Evolutionary conservation across 2,113 vertebrate genomes (phyloP), one percentile per base, ranked within the genome.

Genomic region (Clarias magur): DNA sequence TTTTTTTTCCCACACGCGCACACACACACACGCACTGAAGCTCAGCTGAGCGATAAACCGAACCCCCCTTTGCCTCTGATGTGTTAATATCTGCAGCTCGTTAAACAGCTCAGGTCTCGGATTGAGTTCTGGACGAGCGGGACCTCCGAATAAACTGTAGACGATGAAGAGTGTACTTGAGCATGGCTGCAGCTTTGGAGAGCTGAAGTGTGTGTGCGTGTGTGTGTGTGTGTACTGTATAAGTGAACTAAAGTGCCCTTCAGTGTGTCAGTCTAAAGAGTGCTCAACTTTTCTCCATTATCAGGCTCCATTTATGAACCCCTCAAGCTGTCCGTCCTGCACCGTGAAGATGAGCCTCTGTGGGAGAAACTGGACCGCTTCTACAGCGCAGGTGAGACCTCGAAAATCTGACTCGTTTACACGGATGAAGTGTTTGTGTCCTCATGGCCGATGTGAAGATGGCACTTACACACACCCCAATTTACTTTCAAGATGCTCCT

Each of bases 301-400:
- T 91, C 92, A 99, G 98, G 95, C 83, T 99, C 98, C 84, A 97
- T 99, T 91, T 99, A 99, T 94, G 98, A 99, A 94, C 97, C 98
- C 57, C 94, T 99, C 80, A 97, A 97, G 93, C 95, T 95, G 93
- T 96, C 95, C 87, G 95, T 79, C 93, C 92, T 92, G 94, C 94
- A 94, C 86, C 95, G 80, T 1, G 96, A 97, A 54, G 95, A 95
- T 85, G 97, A 95, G 91, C 97, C 95, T 25, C 88, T 98, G 0
- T 99, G 97, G 97, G 97, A 99, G 90, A 99, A 97, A 90, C 92
- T 99, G 91, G 97, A 99, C 90, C 95, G 94, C 90, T 97, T 97
- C 93, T 99, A 99, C 92, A 94, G 87, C 91, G 96, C 97, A 85
- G 97, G 98, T 99, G 94, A 96, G 54, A 15, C n/a, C 54, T 16